These are phyloP conservation scores for Danio rerio DNA, from an alignment of 2,113 vertebrate genomes.

Conservation along the genomic window DNA sequence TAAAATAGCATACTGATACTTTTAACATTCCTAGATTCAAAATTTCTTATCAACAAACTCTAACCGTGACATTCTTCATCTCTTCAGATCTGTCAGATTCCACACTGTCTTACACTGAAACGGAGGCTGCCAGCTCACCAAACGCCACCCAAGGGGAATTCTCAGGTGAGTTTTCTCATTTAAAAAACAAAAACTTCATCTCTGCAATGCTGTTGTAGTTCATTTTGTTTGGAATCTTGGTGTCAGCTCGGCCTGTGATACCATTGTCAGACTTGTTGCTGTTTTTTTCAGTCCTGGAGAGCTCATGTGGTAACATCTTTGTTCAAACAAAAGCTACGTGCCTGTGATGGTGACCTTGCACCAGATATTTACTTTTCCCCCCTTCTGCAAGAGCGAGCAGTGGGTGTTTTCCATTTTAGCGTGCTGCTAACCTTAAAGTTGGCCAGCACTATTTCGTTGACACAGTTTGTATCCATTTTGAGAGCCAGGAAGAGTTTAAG, in stretches of 20 bases:
- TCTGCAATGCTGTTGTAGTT: not conserved
- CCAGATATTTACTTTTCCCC: constrained; percentile 33
- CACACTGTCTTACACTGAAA: constrained; percentile 99
- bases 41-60: not conserved
- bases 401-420: constrained; percentile 1
- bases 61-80: constrained; percentile 30
- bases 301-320: constrained; percentile 42
- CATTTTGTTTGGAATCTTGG: not conserved
- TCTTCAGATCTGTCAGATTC: constrained; percentile 94
- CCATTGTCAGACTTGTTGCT: constrained; percentile 26
- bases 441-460: too few species aligned
- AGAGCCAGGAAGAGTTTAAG: too few species aligned
- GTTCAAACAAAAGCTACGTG: constrained; percentile 48
- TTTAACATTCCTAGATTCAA: too few species aligned
- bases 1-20: too few species aligned
- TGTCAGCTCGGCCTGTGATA: constrained; percentile 2
- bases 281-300: constrained; percentile 22
- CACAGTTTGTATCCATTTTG: too few species aligned
- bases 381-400: constrained; percentile 25
- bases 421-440: not conserved
- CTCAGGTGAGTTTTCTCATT: constrained; percentile 85
- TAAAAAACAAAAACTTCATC: not conserved
- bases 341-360: constrained; percentile 48
- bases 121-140: constrained; percentile 91
- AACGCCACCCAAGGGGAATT: constrained; percentile 90